Conservation (phyloP, 2,888 invertebrate species). For the Lycophotia porphyrea region DNA sequence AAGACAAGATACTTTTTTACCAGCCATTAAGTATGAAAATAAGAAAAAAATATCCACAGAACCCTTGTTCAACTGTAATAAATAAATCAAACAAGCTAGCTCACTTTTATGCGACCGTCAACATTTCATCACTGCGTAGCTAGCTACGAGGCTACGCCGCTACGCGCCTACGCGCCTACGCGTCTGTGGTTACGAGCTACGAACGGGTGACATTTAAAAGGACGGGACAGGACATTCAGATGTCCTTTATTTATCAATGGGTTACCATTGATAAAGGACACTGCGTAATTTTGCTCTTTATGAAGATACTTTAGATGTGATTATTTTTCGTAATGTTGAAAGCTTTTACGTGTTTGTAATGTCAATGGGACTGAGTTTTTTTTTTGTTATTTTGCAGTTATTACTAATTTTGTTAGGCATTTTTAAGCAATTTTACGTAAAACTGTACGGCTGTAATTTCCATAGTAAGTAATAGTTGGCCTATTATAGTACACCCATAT, state of each 20-base stretch:
- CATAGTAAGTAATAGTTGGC: not conserved
- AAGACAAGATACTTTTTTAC: not conserved
- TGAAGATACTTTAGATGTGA: conserved; percentile 30
- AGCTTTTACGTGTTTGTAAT: conserved; percentile 50
- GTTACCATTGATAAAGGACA: conserved; percentile 60
- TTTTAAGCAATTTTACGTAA: not conserved
- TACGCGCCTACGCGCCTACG: conserved; percentile 66
- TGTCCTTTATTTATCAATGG: conserved; percentile 65
- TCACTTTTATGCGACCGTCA: conserved; percentile 49
- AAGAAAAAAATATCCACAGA: conserved; percentile 4
- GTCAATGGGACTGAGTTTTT: not conserved
- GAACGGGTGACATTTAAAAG: conserved; percentile 63
- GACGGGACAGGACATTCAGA: conserved; percentile 61
- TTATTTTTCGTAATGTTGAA: conserved; percentile 42
- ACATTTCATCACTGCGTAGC: conserved; percentile 54
- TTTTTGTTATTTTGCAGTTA: not conserved
- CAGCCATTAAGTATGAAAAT: not conserved
- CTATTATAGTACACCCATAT: not conserved
- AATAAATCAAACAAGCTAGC: conserved; percentile 54
- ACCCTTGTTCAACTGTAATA: conserved; percentile 28
- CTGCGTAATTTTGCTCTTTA: conserved; percentile 40
- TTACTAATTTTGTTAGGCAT: not conserved
- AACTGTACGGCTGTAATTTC: not conserved
- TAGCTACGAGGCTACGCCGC: conserved; percentile 52
- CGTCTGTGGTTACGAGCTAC: conserved; percentile 64